These are phyloP conservation scores for Sigmodon hispidus DNA, from an alignment of 2,113 vertebrate genomes.

Conservation along the genomic window DNA sequence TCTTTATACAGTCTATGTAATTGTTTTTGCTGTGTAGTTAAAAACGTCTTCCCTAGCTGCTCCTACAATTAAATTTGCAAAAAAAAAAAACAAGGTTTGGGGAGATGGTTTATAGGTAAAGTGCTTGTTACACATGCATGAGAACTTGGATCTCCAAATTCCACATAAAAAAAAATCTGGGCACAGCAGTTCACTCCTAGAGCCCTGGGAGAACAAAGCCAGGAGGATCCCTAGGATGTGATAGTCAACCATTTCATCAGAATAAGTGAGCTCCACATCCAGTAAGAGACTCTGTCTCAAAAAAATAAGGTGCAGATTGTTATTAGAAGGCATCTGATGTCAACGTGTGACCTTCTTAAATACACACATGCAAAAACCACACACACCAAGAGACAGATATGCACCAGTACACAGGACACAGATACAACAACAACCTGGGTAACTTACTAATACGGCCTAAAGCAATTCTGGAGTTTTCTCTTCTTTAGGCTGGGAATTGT, in stretches of 20 bases:
- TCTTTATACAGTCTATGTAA: not conserved
- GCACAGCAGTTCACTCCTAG: not conserved
- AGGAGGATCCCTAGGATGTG: too few species aligned
- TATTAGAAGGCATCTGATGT: not conserved
- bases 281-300: not conserved
- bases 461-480: slow-evolving; percentile 32
- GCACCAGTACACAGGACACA: not conserved
- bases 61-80: not conserved
- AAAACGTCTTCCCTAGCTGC: not conserved
- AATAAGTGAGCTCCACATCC: not conserved
- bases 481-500: not conserved
- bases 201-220: not conserved
- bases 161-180: not conserved
- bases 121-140: too few species aligned
- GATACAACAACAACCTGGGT: not conserved
- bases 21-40: not conserved
- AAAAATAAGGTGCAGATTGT: not conserved
- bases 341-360: not conserved
- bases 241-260: too few species aligned
- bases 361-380: not conserved
- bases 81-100: not conserved
- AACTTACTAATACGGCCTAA: slow-evolving; percentile 23
- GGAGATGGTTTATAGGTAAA: too few species aligned
- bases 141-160: not conserved
- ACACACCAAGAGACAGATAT: not conserved